Evolutionary conservation across 2,888 invertebrate genomes (phyloP), one percentile per base, ranked within the genome.

Genomic region (Agrochola macilenta): DNA sequence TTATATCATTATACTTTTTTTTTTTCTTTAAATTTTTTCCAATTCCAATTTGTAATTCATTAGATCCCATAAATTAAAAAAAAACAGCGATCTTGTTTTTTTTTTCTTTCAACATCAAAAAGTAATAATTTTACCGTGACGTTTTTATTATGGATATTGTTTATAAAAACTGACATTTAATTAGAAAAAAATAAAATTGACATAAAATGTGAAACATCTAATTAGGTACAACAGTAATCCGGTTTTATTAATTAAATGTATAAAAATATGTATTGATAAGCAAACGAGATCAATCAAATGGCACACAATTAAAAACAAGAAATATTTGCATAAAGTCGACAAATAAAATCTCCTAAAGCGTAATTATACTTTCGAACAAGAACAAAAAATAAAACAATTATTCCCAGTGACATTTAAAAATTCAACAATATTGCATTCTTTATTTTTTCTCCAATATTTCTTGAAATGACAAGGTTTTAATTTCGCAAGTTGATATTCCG

Each of bases 221-320:
- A 83, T 77, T 73, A 74, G 35, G 69, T 76, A 65, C 9, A 39
- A 58, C 0, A 30, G 30, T 69, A 14, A 60, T 83, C 88, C 68
- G 78, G 88, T 87, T 87, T 74, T 78, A 72, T 76, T 76, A 77
- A 81, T 76, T 43, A 73, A 72, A 85, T 65, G 54, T 60, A 82
- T 39, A 70, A 78, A 74, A 75, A 76, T 74, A 54, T 75, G 52
- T 69, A 78, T 78, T 74, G 78, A 85, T 78, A 79, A 85, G 61
- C 77, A 81, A 89, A 89, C 68, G 80, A 83, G 79, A 88, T 86
- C 88, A 83, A 87, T 87, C 82, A 85, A 88, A 73, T 30, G 65
- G 12, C 30, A 75, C 66, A 80, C 61, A 79, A 82, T 78, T 69
- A 63, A 76, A 74, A 79, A 74, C 81, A 77, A 79, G 80, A 84